A percentile compares a stretch with the other conserved stretches of the same genome.
These are phyloP conservation scores for Acrocera orbiculus DNA, from an alignment of 2,888 invertebrate species.

Conservation along the genomic window DNA sequence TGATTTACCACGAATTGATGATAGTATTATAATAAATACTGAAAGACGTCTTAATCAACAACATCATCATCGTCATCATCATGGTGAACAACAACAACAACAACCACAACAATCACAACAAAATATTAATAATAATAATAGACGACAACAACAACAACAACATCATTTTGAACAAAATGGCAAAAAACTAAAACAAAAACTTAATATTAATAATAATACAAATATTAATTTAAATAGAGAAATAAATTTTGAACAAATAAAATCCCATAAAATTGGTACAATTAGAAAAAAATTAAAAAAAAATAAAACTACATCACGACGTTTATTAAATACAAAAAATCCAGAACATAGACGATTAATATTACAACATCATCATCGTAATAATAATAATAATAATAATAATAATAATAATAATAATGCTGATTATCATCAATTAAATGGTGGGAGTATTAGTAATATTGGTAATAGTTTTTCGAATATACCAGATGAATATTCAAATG, in stretches of 20 bases:
- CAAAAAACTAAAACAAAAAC: no score
- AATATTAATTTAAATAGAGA: conserved; percentile 9
- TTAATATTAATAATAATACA: conserved; percentile 15
- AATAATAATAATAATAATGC: conserved; percentile 2
- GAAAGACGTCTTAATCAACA: no score
- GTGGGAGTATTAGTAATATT: conserved; percentile 8
- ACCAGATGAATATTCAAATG: conserved; percentile 15
- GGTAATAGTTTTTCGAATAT: conserved; percentile 4
- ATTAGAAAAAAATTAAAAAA: conserved; percentile 1
- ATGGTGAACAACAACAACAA: neutral
- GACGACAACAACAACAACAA: conserved; percentile 1
- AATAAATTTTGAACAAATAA: neutral
- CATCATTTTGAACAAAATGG: no score
- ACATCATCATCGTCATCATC: neutral
- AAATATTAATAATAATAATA: conserved; percentile 12
- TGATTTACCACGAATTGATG: no score
- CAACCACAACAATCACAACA: neutral
- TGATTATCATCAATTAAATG: neutral
- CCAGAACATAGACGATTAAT: conserved; percentile 8
- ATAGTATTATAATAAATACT: no score
- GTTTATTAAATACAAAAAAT: conserved; percentile 13
- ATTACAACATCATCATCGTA: conserved; percentile 5
- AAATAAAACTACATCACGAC: conserved; percentile 1
- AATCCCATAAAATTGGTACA: conserved; percentile 1
- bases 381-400: conserved; percentile 4